A percentile compares a stretch with the other conserved stretches of the same genome.
These are phyloP conservation scores for Tamandua tetradactyla DNA, from an alignment of 2,797 vertebrate genomes.

Conservation along the genomic window DNA sequence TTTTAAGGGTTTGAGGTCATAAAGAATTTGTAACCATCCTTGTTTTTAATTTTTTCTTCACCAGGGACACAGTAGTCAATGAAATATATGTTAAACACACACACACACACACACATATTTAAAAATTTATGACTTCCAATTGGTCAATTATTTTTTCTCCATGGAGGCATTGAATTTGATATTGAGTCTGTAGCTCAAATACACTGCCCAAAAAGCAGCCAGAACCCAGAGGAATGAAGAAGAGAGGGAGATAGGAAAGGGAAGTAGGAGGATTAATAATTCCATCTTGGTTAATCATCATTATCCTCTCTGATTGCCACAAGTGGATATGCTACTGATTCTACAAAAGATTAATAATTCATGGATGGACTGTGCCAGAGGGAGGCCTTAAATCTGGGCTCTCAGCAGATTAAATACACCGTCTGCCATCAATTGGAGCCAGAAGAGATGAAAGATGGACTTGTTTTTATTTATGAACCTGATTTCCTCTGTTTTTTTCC, in stretches of 20 bases:
- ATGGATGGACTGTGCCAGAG: constrained; percentile 77
- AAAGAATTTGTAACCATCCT: constrained; percentile 31
- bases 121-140: constrained; percentile 42
- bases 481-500: constrained; percentile 12
- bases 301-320: constrained; percentile 60
- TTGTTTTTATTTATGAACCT: constrained; percentile 72
- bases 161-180: neutral
- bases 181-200: constrained; percentile 38
- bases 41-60: constrained; percentile 42
- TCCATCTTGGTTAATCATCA: constrained; percentile 68
- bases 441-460: constrained; percentile 74
- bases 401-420: constrained; percentile 72
- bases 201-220: neutral
- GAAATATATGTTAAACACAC: neutral
- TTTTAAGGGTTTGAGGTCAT: constrained; percentile 40
- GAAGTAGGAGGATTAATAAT: constrained; percentile 74
- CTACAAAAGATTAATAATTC: constrained; percentile 81
- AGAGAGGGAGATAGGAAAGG: constrained; percentile 15
- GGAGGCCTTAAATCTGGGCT: constrained; percentile 72
- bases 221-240: constrained; percentile 9
- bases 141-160: constrained; percentile 39
- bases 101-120: neutral
- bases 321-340: constrained; percentile 70
- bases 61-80: constrained; percentile 6
- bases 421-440: constrained; percentile 61